Evolutionary conservation across 2,113 vertebrate genomes (phyloP), one percentile per base, ranked within the genome.

Genomic region (Anas platyrhynchos): DNA sequence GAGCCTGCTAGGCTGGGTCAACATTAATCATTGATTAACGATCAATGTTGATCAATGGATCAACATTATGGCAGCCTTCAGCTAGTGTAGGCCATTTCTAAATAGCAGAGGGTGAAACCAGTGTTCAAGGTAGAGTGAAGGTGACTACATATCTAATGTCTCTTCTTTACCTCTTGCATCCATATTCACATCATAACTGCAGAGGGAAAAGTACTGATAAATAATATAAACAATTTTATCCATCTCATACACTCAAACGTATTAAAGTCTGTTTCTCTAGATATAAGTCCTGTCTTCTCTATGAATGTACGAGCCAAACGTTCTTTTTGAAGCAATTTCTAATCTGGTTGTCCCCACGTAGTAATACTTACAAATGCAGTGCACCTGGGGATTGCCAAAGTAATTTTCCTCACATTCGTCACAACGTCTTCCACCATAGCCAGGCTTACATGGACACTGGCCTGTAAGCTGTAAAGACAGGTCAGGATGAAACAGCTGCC

Each of bases 371-470:
- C 97, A 85, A 72, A 98, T 44, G 32, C 98, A 99, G 52, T 88
- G 96, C 3, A 86, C 83, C 44, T 97, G 97, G 44, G 98, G 98
- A 83, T 98, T 97, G 50, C 98, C 98, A 68, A 98, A 99, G 91
- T 98, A 97, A 85, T 98, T 98, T 44, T 99, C 98, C 41, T 97
- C 97, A 97, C 98, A 99, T 94, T 98, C 97, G 2, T 98, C 90
- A 72, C 98, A 99, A 44, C 32, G 67, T 87, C 94, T 97, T 85
- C 98, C 99, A 3, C 97, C 96, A 52, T 98, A 99, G 82, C 98
- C 98, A 29, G 81, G 48, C 61, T 96, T 98, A 79, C 99, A 99
- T 0, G 38, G 96, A 97, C 99, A 99, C 78, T 99, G 98, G 68
- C 99, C 99, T 77, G 98, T 99, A 94, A 98, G 27, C 99, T 99